Percentiles rank a stretch among this genome's conserved stretches.
These are phyloP conservation scores for Megaleporinus macrocephalus DNA, from an alignment of 2,113 vertebrate species.

Conservation along the genomic window DNA sequence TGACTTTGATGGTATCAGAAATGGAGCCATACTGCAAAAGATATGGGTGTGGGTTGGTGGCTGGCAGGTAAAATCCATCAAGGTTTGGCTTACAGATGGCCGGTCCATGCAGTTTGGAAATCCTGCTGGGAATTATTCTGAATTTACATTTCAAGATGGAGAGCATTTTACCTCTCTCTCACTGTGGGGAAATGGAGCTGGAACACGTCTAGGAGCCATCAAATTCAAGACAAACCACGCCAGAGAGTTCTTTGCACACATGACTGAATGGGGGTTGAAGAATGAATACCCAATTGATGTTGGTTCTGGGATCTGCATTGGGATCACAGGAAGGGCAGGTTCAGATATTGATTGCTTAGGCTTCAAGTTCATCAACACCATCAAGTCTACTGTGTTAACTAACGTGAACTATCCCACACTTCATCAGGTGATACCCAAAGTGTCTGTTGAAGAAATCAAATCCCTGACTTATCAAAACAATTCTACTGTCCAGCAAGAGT, in stretches of 20 bases:
- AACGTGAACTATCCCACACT: conserved; percentile 50
- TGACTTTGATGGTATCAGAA: not conserved
- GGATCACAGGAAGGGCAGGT: conserved; percentile 20
- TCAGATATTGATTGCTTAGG: conserved; percentile 38
- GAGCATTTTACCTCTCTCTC: conserved; percentile 55
- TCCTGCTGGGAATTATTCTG: not conserved
- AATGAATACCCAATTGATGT: conserved; percentile 47
- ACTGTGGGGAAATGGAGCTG: conserved; percentile 53
- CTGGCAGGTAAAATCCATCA: conserved; percentile 50
- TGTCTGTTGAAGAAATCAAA: conserved; percentile 41
- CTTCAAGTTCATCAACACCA: conserved; percentile 48
- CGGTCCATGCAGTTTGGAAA: conserved; percentile 29
- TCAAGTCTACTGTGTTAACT: conserved; percentile 34
- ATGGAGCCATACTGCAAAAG: conserved; percentile 49
- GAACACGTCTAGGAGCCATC: conserved; percentile 50
- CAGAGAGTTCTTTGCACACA: conserved; percentile 37
- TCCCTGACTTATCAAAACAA: conserved; percentile 36
- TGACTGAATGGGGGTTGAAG: conserved; percentile 48
- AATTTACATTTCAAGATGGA: conserved; percentile 40
- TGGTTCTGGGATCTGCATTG: conserved; percentile 56
- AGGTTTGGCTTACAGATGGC: conserved; percentile 48
- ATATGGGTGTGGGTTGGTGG: conserved; percentile 39
- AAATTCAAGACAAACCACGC: conserved; percentile 44
- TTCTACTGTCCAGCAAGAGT: not conserved
- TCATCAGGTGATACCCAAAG: conserved; percentile 8